Evolutionary conservation across 2,113 vertebrate species (phyloP).

Genomic region (Rhagologus leucostigma): DNA sequence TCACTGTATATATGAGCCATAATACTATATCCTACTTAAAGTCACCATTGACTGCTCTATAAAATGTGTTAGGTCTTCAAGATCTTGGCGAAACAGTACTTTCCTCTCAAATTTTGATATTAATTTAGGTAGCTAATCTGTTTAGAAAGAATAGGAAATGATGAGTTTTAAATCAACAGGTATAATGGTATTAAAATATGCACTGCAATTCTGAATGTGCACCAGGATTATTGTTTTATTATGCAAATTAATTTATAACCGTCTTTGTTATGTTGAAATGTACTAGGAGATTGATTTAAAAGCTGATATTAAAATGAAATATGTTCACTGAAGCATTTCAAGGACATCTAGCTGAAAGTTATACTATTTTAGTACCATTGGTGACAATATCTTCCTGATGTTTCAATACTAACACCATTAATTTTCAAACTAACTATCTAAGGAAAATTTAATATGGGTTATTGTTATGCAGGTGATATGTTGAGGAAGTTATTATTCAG

Average conservation of each 20-base stretch:
- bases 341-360: slow-evolving; percentile 25
- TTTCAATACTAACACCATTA: slow-evolving; percentile 29
- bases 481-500: neutral
- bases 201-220: neutral
- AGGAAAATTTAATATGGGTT: neutral
- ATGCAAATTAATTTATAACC: slow-evolving; percentile 55
- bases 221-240: slow-evolving; percentile 46
- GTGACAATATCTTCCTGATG: neutral
- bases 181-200: slow-evolving; percentile 21
- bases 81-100: neutral
- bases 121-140: neutral
- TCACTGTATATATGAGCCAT: neutral
- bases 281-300: slow-evolving; percentile 44
- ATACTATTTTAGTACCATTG: neutral
- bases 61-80: neutral
- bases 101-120: neutral
- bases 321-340: slow-evolving; percentile 9
- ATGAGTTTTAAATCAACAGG: neutral
- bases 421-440: slow-evolving; percentile 5
- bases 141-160: neutral
- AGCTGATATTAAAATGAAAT: slow-evolving; percentile 52
- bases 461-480: neutral
- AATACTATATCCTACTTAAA: neutral
- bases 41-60: neutral
- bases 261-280: slow-evolving; percentile 34